Evolutionary conservation across 2,113 vertebrate species (phyloP).

Genomic region (Dicaeum eximium): DNA sequence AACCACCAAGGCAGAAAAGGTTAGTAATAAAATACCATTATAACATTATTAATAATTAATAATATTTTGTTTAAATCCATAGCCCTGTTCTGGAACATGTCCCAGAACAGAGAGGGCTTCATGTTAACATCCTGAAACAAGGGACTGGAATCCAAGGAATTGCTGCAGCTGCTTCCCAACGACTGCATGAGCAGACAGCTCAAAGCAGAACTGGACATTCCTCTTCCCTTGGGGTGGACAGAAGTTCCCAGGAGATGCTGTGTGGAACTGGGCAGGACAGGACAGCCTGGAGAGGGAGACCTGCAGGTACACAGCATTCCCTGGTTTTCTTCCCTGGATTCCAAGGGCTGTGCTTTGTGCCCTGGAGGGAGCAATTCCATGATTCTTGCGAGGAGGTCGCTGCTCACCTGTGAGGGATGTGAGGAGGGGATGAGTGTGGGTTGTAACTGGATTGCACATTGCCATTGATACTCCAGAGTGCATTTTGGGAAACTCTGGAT

Average conservation of each 20-base stretch:
- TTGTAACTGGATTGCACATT: not conserved
- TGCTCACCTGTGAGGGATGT: not conserved
- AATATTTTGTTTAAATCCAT: not conserved
- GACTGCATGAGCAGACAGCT: not conserved
- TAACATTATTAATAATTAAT: not conserved
- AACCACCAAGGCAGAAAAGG: not conserved
- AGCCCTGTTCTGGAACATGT: conserved; percentile 78
- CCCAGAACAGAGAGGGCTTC: conserved; percentile 19
- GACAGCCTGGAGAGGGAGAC: not conserved
- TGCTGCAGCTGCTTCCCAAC: not conserved
- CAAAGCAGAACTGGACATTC: conserved; percentile 17
- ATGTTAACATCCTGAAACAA: not conserved
- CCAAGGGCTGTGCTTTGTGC: not conserved
- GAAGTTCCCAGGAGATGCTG: conserved; percentile 51
- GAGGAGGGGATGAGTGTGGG: not conserved
- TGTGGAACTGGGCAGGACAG: not conserved
- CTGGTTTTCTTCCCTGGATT: not conserved
- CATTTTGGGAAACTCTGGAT: not conserved
- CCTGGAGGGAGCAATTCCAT: not conserved
- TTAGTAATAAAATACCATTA: not conserved
- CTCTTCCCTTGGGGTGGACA: not conserved
- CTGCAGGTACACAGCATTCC: conserved; percentile 44
- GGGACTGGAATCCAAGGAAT: not conserved
- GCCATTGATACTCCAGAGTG: not conserved
- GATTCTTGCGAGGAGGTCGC: fast-evolving